Percentiles rank a stretch among this genome's conserved stretches.
Evolutionary conservation across 2,797 vertebrate genomes (phyloP).

Genomic region (Cygnus olor): DNA sequence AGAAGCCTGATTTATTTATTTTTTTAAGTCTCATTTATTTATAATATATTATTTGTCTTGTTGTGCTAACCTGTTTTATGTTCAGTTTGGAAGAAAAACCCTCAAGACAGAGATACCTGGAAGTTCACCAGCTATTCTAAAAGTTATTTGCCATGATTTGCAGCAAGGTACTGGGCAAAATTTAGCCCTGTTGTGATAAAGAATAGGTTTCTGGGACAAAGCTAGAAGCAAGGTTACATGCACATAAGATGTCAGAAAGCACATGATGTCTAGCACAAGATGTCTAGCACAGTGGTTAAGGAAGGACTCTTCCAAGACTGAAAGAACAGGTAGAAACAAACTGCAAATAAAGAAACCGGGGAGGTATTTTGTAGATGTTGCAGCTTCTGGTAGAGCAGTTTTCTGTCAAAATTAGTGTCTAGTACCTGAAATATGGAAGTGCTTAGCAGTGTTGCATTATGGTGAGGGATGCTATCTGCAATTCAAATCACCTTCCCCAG

Average conservation of each 20-base stretch:
- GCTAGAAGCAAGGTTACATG: background rate
- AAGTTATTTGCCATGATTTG: background rate
- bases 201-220: background rate
- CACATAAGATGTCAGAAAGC: background rate
- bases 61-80: background rate
- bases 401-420: background rate
- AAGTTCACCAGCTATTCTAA: background rate
- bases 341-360: background rate
- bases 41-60: background rate
- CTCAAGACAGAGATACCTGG: background rate
- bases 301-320: background rate
- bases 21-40: background rate
- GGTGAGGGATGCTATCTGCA: background rate
- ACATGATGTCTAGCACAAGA: no score
- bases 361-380: background rate
- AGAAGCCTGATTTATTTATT: background rate
- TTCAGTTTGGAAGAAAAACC: background rate
- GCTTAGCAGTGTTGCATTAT: background rate
- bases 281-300: accelerated
- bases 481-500: slow-evolving; percentile 20
- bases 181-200: background rate
- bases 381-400: background rate
- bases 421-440: background rate
- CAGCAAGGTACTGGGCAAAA: background rate
- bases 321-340: background rate